These are phyloP conservation scores for Aricia artaxerxes DNA, from an alignment of 2,888 invertebrate species.

Conservation along the genomic window DNA sequence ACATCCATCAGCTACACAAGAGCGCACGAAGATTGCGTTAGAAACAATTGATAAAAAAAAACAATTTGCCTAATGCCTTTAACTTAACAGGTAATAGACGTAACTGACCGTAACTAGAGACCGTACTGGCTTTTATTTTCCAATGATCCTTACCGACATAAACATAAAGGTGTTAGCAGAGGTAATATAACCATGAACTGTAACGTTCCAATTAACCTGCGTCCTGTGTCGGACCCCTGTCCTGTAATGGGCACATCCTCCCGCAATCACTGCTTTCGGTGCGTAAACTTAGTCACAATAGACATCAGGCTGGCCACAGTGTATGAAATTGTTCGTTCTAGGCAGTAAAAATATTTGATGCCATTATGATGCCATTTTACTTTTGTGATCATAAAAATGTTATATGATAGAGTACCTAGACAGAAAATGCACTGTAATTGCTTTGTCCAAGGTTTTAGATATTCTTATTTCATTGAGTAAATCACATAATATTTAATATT, in stretches of 20 bases:
- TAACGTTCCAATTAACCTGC: slow-evolving; percentile 31
- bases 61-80: neutral
- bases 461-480: too few relatives aligned
- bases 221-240: slow-evolving; percentile 36
- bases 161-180: neutral
- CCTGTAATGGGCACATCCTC: slow-evolving; percentile 69
- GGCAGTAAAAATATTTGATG: neutral
- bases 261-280: slow-evolving; percentile 71
- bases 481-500: too few relatives aligned
- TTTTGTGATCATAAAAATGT: neutral
- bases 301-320: slow-evolving; percentile 44
- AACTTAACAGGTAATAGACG: slow-evolving; percentile 14
- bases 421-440: too few relatives aligned
- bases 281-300: slow-evolving; percentile 54
- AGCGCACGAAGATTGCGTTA: neutral
- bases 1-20: neutral
- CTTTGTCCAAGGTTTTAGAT: too few relatives aligned
- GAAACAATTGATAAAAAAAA: neutral
- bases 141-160: neutral
- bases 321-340: slow-evolving; percentile 35
- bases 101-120: slow-evolving; percentile 14
- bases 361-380: neutral
- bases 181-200: neutral
- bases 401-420: too few relatives aligned
- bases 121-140: neutral